Percentiles rank a stretch among this genome's conserved stretches.
Conservation (phyloP, 2,888 invertebrate genomes). For the Pachydiplax longipennis region DNA sequence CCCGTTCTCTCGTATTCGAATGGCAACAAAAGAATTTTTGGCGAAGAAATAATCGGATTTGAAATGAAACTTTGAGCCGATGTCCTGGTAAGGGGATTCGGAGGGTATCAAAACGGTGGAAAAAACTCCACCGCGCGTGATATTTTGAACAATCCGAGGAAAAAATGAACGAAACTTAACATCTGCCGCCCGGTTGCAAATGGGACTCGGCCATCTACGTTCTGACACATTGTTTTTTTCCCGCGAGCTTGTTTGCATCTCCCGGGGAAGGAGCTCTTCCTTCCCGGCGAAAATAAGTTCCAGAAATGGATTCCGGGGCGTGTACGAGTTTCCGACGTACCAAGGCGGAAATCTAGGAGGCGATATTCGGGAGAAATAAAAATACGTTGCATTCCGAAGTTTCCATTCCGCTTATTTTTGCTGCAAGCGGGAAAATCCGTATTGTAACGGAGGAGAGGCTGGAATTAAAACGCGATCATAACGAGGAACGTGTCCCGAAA, state of each 20-base stretch:
- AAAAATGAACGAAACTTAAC: background rate
- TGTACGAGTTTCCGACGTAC: background rate
- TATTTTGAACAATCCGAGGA: background rate
- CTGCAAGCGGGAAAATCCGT: background rate
- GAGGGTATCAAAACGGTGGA: too few species aligned
- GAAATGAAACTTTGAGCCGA: too few species aligned
- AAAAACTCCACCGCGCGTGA: too few species aligned
- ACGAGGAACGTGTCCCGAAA: background rate
- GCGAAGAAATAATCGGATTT: too few species aligned
- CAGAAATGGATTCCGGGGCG: background rate
- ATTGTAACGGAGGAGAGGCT: background rate
- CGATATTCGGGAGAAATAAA: background rate
- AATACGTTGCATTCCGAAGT: background rate
- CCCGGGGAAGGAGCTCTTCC: background rate
- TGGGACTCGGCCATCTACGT: background rate
- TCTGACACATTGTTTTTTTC: background rate
- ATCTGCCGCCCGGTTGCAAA: background rate
- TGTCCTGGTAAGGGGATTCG: too few species aligned
- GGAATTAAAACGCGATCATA: background rate
- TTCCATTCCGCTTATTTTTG: background rate
- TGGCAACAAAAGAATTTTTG: too few species aligned
- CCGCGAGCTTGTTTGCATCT: background rate
- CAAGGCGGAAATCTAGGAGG: background rate
- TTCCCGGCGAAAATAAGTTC: background rate
- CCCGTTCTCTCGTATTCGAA: too few species aligned